phyloP scores from a whole-genome alignment of 2,797 vertebrate species.

The Hapalemur alaotrensis region DNA sequence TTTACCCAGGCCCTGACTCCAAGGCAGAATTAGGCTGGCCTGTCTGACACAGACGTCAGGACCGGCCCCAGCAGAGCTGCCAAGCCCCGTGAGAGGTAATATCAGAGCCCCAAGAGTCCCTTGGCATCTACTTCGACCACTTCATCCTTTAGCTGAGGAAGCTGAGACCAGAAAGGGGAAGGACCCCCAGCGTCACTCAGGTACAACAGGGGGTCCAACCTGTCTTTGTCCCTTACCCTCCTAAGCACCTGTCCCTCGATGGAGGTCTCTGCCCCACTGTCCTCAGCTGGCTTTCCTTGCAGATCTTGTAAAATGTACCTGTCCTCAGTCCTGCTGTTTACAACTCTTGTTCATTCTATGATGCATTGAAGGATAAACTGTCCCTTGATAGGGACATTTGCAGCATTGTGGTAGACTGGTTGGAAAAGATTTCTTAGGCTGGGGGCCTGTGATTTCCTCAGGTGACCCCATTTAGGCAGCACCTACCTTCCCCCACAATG shows the following conservation, averaged over 20 bases:
- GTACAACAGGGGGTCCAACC: fast-evolving
- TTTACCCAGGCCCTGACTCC: neutral
- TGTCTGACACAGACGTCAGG: neutral
- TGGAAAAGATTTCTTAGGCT: neutral
- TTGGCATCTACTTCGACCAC: neutral
- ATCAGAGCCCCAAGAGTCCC: too few species aligned
- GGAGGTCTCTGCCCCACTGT: neutral
- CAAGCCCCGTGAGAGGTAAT: neutral
- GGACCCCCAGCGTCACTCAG: neutral
- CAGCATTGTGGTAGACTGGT: neutral
- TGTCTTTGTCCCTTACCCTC: neutral
- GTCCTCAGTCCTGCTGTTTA: neutral
- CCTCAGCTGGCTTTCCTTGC: neutral
- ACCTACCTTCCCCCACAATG: neutral
- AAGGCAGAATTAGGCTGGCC: neutral
- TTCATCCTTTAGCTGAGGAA: neutral
- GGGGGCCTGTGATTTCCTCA: neutral
- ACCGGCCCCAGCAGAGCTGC: neutral
- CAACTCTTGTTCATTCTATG: neutral
- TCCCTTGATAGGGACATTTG: neutral
- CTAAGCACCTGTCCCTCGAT: fast-evolving
- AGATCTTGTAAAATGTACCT: neutral
- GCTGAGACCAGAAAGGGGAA: neutral
- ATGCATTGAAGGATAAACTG: neutral
- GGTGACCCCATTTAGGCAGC: fast-evolving